Percentiles rank a stretch among this genome's conserved stretches.
These are phyloP conservation scores for Anoplolepis gracilipes DNA, from an alignment of 1,140 invertebrate genomes.

Conservation along the genomic window DNA sequence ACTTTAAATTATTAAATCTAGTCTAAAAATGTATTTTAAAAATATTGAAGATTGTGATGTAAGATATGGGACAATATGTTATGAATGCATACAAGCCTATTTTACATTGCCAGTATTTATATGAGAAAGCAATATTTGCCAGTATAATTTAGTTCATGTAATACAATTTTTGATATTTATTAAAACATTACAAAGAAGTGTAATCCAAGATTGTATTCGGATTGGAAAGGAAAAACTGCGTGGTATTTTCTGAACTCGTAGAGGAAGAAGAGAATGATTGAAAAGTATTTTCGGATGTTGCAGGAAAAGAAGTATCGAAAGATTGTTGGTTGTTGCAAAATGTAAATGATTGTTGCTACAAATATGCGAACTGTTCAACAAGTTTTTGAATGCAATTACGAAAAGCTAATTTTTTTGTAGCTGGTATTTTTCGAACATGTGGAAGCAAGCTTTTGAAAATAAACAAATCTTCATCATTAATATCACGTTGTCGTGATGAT, in stretches of 20 bases:
- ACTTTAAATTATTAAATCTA: constrained; percentile 5
- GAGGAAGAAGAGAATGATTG: neutral
- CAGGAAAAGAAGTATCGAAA: neutral
- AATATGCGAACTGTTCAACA: neutral
- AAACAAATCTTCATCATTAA: neutral
- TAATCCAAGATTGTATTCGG: neutral
- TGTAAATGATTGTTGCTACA: neutral
- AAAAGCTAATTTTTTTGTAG: neutral
- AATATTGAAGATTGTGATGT: neutral
- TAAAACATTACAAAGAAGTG: neutral
- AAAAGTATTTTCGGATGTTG: neutral
- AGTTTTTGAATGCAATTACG: constrained; percentile 2
- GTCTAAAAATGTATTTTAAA: neutral
- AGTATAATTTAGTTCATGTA: neutral
- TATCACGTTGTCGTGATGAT: constrained; percentile 1
- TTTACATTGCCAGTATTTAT: neutral
- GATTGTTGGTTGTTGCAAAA: neutral
- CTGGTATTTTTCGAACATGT: neutral
- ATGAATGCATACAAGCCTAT: neutral
- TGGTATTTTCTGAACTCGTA: neutral
- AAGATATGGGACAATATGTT: neutral
- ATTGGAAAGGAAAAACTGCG: neutral
- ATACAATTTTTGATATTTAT: neutral
- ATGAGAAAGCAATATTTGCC: neutral
- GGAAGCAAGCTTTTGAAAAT: constrained; percentile 6